These are phyloP conservation scores for Haplotaxodon microlepis DNA, from an alignment of 2,113 vertebrate species.

Conservation along the genomic window DNA sequence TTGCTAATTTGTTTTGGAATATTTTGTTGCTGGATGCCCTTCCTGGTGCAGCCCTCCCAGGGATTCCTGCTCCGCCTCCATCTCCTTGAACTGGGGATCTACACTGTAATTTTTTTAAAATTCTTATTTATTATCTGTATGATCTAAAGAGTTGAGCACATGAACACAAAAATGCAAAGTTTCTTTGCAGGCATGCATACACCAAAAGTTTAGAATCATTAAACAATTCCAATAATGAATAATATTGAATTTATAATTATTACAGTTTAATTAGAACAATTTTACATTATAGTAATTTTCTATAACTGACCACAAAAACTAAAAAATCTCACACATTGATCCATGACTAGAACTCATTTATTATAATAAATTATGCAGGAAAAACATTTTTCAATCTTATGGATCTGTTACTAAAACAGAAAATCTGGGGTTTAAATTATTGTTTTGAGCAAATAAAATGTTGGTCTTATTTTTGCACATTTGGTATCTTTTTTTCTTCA, in stretches of 20 bases:
- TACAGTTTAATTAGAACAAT: background rate
- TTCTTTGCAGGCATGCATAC: background rate
- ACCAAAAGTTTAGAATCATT: background rate
- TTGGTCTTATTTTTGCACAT: background rate
- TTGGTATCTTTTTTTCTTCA: background rate
- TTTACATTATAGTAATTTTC: background rate
- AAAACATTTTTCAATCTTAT: background rate
- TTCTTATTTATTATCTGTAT: background rate
- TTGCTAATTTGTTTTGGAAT: background rate
- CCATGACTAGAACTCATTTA: background rate
- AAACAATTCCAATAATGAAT: background rate
- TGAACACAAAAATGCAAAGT: background rate
- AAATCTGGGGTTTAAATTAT: background rate
- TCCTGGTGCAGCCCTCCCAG: background rate
- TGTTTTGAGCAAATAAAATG: background rate
- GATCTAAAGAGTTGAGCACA: background rate
- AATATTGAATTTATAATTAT: background rate
- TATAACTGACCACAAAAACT: background rate
- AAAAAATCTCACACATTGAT: background rate
- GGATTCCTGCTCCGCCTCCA: background rate
- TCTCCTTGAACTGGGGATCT: background rate
- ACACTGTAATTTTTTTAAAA: rapidly evolving
- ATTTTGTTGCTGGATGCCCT: background rate
- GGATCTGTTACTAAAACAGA: background rate
- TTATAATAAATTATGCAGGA: background rate